phyloP scores from a whole-genome alignment of 2,888 invertebrate species.

The Synanthedon tipuliformis region DNA sequence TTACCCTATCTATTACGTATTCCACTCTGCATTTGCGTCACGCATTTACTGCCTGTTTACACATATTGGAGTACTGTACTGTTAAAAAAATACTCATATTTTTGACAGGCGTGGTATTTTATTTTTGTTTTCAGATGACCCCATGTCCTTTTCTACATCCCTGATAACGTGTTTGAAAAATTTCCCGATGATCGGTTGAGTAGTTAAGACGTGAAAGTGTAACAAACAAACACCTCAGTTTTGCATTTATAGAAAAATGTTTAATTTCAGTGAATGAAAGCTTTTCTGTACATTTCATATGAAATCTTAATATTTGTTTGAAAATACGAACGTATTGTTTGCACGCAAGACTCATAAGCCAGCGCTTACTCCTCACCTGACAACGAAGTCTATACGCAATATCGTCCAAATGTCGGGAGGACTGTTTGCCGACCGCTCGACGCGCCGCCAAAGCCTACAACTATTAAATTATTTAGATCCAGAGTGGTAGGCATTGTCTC shows the following conservation, averaged over 20 bases:
- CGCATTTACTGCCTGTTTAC: slow-evolving; percentile 7
- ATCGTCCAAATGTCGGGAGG: slow-evolving; percentile 8
- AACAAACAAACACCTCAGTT: too few relatives aligned
- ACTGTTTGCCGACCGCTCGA: slow-evolving; percentile 51
- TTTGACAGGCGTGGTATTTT: too few relatives aligned
- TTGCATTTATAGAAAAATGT: too few relatives aligned
- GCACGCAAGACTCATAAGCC: slow-evolving; percentile 9
- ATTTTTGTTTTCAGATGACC: too few relatives aligned
- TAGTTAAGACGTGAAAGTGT: too few relatives aligned
- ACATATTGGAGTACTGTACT: too few relatives aligned
- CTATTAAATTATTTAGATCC: slow-evolving; percentile 65
- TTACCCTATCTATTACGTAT: slow-evolving; percentile 23
- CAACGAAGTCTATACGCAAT: slow-evolving; percentile 1
- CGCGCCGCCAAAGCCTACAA: slow-evolving; percentile 29
- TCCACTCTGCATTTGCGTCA: slow-evolving; percentile 15
- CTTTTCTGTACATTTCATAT: background rate
- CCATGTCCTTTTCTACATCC: too few relatives aligned
- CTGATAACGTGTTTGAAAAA: too few relatives aligned
- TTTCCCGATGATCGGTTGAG: too few relatives aligned
- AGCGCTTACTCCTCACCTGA: slow-evolving; percentile 4
- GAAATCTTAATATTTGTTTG: background rate
- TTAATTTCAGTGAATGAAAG: too few relatives aligned
- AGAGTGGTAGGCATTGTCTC: slow-evolving; percentile 56
- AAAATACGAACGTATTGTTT: slow-evolving; percentile 7
- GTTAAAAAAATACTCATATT: too few relatives aligned